A percentile compares a stretch with the other conserved stretches of the same genome.
phyloP scores from a whole-genome alignment of 2,888 invertebrate species.

The Drosophila longiperda region DNA sequence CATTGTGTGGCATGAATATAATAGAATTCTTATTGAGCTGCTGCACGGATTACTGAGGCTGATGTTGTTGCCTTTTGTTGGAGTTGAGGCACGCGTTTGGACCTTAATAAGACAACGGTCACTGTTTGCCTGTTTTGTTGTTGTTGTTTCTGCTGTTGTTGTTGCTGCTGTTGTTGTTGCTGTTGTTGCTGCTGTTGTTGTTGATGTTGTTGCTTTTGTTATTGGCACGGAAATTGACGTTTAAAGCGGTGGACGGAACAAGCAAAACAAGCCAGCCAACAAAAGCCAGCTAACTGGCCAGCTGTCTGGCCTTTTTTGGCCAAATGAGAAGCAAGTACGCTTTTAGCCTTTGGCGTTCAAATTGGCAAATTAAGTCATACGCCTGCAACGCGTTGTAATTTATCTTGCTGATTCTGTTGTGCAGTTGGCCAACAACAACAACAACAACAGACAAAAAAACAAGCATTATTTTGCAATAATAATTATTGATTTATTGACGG shows the following conservation, averaged over 20 bases:
- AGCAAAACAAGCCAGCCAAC: not conserved
- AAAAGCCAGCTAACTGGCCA: constrained; percentile 34
- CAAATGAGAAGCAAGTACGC: constrained; percentile 63
- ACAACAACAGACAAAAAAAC: constrained; percentile 2
- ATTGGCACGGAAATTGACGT: constrained; percentile 77
- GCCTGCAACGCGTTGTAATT: constrained; percentile 74
- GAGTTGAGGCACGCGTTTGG: constrained; percentile 68
- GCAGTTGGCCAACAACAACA: constrained; percentile 6
- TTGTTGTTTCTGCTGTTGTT: constrained; percentile 33
- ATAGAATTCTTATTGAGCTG: constrained; percentile 76
- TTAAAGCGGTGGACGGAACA: constrained; percentile 60
- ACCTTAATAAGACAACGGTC: constrained; percentile 72
- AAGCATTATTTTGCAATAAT: constrained; percentile 73
- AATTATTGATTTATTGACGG: constrained; percentile 78
- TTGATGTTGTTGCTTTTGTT: constrained; percentile 39
- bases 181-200: constrained; percentile 30
- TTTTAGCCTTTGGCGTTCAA: constrained; percentile 78
- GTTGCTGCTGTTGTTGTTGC: constrained; percentile 36
- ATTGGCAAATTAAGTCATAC: constrained; percentile 81
- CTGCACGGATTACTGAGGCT: constrained; percentile 39
- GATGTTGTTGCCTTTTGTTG: constrained; percentile 24
- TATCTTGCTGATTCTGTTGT: constrained; percentile 49
- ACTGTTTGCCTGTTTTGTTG: constrained; percentile 2
- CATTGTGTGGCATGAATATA: constrained; percentile 78
- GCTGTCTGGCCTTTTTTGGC: constrained; percentile 78